Base-by-base conservation (phyloP, 2,113 vertebrate species). In the Nerophis lumbriciformis region DNA sequence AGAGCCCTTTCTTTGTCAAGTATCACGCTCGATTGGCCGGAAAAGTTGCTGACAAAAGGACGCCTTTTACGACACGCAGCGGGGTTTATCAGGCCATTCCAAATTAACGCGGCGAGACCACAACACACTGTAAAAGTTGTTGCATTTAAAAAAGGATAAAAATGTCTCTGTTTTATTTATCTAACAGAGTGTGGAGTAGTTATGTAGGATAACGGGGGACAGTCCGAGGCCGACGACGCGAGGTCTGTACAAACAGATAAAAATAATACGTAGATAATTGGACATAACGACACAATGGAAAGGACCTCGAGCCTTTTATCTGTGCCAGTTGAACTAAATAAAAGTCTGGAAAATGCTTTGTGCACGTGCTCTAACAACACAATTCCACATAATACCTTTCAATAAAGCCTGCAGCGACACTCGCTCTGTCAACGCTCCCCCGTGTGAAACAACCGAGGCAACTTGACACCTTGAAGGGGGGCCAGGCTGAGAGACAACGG, bases 391-490 rank as follows among this genome's bases (percentile, higher is more conserved):
- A 5, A 60, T 37, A 60, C 28, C n/a, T 15, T 45, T 37, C 4
- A 59, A 59, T 6, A 42, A 56, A 39, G n/a, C 3, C 45, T 15
- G 5, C 47, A 19, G 13, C 59, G 19, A 2, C 28, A 37, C 47
- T 37, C 21, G 15, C 53, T 77, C 58, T 37, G 59, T 67, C 19
- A 52, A 83, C 63, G 77, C 57, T 80, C 39, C 62, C 63, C 38
- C 55, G 75, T 83, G 81, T 59, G 39, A 69, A 73, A 61, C 63
- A 82, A 84, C 71, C 78, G 68, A 68, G 69, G 75, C 65, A 75
- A 80, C 72, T 68, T 87, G 79, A 85, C 82, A 82, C 77, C 83
- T 85, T 76, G 83, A 84, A 81, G 69, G 71, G 71, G 63, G 77
- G 72, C 42, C 44, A 47, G 73, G 69, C 21, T 78, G 83, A 82